Percentiles rank a stretch among this genome's conserved stretches.
Conservation (phyloP, 2,113 vertebrate genomes). For the Orientallactaga bullata region DNA sequence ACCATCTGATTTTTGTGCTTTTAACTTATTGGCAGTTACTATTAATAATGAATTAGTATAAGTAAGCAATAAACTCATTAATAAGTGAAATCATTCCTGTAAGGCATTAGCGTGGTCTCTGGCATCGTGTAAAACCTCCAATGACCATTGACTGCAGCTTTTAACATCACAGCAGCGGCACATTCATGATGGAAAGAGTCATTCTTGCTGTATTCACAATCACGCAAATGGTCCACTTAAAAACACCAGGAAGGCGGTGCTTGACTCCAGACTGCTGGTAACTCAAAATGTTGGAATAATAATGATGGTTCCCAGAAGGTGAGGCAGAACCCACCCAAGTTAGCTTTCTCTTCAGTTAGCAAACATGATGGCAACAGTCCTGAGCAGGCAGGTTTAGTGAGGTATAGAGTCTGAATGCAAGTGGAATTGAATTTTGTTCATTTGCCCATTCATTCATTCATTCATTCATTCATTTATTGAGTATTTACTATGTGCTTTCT, state of each 20-base stretch:
- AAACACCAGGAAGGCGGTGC: not conserved
- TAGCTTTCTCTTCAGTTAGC: not conserved
- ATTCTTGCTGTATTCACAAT: not conserved
- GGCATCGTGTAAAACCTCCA: not conserved
- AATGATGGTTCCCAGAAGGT: not conserved
- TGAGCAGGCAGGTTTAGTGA: not conserved
- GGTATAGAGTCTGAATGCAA: not conserved
- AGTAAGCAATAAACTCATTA: conserved; percentile 53
- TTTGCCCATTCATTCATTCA: not conserved
- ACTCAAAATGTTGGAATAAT: not conserved
- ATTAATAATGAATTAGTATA: conserved; percentile 50
- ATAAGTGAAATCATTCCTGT: conserved; percentile 43
- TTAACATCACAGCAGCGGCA: not conserved
- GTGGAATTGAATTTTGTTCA: not conserved
- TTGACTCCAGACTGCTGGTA: not conserved
- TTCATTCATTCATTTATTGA: not conserved
- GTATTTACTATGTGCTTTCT: not conserved
- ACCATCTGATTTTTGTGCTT: conserved; percentile 24
- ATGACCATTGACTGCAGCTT: not conserved
- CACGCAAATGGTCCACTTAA: not conserved
- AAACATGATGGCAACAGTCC: not conserved
- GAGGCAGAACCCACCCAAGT: not conserved
- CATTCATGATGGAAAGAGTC: not conserved
- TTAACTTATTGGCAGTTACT: conserved; percentile 38
- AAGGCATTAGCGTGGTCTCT: not conserved